phyloP scores from a whole-genome alignment of 1,140 invertebrate genomes.

The Penaeus vannamei region DNA sequence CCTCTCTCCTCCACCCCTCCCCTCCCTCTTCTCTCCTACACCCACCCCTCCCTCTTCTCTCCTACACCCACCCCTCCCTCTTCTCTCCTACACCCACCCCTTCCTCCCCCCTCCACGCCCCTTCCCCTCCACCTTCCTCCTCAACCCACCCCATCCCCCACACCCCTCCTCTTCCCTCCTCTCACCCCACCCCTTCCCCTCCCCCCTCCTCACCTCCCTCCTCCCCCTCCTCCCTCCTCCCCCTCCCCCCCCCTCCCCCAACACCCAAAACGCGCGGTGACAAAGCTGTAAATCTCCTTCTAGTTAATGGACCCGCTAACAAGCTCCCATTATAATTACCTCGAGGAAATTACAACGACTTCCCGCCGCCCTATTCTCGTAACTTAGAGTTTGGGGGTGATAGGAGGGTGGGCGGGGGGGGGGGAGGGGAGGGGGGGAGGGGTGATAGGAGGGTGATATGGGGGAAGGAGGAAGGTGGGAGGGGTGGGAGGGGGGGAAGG shows the following conservation, averaged over 20 bases:
- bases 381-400: neutral
- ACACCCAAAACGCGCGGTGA: neutral
- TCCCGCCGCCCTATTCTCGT: neutral
- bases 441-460: too few relatives aligned
- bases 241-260: neutral
- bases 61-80: too few relatives aligned
- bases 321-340: slow-evolving; percentile 56
- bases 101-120: neutral
- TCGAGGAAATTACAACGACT: slow-evolving; percentile 42
- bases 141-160: too few relatives aligned
- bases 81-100: too few relatives aligned
- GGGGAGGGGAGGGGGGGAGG: neutral
- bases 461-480: neutral
- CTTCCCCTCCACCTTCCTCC: neutral
- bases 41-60: too few relatives aligned
- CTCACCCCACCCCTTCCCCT: neutral
- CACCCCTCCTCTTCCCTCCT: neutral
- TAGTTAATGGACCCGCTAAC: slow-evolving; percentile 47
- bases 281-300: slow-evolving; percentile 41
- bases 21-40: too few relatives aligned
- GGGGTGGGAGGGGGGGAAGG: neutral
- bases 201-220: neutral
- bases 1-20: neutral
- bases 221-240: too few relatives aligned
- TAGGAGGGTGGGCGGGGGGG: neutral